Evolutionary conservation across 1,140 invertebrate genomes (phyloP).

Genomic region (Venturia canescens): DNA sequence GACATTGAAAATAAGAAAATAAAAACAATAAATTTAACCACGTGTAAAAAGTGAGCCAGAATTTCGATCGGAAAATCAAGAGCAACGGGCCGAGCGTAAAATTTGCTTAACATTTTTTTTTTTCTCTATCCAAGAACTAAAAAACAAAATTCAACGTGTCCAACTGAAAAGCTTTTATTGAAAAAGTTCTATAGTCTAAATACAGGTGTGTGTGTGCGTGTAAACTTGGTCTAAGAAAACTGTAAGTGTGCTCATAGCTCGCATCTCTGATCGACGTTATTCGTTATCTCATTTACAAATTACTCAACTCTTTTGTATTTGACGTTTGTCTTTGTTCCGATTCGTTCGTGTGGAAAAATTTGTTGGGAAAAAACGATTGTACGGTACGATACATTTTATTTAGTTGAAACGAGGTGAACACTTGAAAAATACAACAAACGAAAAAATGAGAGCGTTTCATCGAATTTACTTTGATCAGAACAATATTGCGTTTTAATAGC

Average conservation of each 20-base stretch:
- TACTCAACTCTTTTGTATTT: constrained; percentile 14
- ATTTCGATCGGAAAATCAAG: neutral
- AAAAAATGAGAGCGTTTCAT: neutral
- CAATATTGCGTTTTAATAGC: constrained; percentile 23
- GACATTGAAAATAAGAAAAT: no score
- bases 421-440: neutral
- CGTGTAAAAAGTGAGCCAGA: neutral
- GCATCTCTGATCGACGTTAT: constrained; percentile 16
- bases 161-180: constrained; percentile 76
- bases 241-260: constrained; percentile 53
- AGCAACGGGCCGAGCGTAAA: constrained; percentile 51
- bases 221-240: constrained; percentile 51
- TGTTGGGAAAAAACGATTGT: neutral
- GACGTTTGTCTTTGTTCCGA: neutral
- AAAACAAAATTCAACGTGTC: constrained; percentile 75
- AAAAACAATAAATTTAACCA: no score
- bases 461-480: neutral
- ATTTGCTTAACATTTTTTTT: constrained; percentile 27
- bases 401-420: neutral
- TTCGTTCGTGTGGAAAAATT: neutral
- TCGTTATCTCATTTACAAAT: constrained; percentile 36
- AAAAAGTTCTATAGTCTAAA: constrained; percentile 74
- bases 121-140: constrained; percentile 63
- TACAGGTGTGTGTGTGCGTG: constrained; percentile 71
- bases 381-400: constrained; percentile 1